Percentiles rank a stretch among this genome's conserved stretches.
Evolutionary conservation across 2,888 invertebrate genomes (phyloP).

Genomic region (Lithophane semibrunnea): DNA sequence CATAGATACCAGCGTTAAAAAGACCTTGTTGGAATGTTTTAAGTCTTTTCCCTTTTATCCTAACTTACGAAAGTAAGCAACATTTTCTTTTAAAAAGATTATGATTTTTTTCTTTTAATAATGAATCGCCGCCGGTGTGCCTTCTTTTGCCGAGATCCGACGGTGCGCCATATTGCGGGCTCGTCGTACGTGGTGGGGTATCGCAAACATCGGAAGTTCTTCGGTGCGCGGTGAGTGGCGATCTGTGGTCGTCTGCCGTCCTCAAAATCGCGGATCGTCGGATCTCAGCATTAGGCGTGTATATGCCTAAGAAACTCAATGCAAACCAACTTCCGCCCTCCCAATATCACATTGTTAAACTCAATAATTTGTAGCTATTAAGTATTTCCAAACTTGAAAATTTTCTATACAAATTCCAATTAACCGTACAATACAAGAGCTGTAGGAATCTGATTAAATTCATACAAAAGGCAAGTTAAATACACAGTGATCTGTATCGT

Average conservation of each 20-base stretch:
- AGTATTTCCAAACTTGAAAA: constrained; percentile 39
- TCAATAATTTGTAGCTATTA: constrained; percentile 39
- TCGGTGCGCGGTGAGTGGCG: too few species aligned
- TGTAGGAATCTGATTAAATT: constrained; percentile 85
- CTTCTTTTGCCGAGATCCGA: background rate
- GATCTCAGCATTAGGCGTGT: too few species aligned
- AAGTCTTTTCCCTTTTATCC: background rate
- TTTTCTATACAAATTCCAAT: constrained; percentile 81
- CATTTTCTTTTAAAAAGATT: background rate
- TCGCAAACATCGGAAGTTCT: too few species aligned
- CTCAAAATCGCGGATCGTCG: too few species aligned
- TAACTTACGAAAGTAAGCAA: background rate
- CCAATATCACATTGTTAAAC: constrained; percentile 30
- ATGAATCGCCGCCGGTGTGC: background rate
- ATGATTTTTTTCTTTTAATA: background rate
- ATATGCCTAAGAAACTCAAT: constrained; percentile 20
- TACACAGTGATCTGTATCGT: constrained; percentile 82
- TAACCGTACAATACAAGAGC: constrained; percentile 76
- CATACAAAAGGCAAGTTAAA: constrained; percentile 85
- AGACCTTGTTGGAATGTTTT: background rate
- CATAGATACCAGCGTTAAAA: constrained; percentile 17
- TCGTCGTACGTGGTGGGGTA: too few species aligned
- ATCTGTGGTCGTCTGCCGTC: too few species aligned
- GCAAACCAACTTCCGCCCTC: background rate
- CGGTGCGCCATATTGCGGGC: too few species aligned